These are phyloP conservation scores for Symphodus melops DNA, from an alignment of 2,113 vertebrate genomes.

Conservation along the genomic window DNA sequence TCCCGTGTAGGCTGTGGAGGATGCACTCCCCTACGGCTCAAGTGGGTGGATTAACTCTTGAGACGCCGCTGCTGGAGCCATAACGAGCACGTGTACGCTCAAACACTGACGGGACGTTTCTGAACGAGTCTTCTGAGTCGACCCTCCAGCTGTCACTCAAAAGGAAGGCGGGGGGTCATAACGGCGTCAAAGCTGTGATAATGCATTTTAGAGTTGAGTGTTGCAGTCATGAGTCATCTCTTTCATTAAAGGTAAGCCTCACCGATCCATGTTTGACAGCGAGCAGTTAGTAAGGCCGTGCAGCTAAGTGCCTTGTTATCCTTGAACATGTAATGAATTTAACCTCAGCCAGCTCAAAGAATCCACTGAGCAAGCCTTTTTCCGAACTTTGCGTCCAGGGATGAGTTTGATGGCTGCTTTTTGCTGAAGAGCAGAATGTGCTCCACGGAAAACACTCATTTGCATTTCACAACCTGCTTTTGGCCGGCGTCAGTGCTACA, in stretches of 20 bases:
- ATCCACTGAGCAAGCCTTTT: constrained; percentile 59
- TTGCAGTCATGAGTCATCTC: constrained; percentile 22
- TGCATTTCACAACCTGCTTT: constrained; percentile 38
- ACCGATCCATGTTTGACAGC: constrained; percentile 40
- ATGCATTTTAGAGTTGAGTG: constrained; percentile 9
- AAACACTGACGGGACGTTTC: neutral
- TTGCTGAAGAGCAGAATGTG: constrained; percentile 54
- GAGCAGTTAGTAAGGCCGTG: constrained; percentile 28
- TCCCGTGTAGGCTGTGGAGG: constrained; percentile 39
- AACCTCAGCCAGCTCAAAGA: constrained; percentile 50
- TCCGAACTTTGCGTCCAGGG: constrained; percentile 20
- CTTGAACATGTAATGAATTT: constrained; percentile 61
- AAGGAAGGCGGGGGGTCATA: neutral
- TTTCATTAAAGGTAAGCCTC: constrained; percentile 28
- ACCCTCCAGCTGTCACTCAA: neutral
- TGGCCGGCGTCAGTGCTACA: constrained; percentile 13
- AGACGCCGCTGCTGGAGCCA: constrained; percentile 7
- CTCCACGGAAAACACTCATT: constrained; percentile 48
- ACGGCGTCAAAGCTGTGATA: constrained; percentile 19
- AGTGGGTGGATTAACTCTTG: constrained; percentile 50
- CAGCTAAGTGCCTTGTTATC: constrained; percentile 57
- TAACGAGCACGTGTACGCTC: constrained; percentile 22
- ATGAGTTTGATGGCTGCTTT: constrained; percentile 34
- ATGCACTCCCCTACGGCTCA: constrained; percentile 25
- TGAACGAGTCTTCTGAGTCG: neutral